Evolutionary conservation across 1,140 invertebrate species (phyloP), one percentile per base, ranked within the genome.

Genomic region (Papilio xuthus): DNA sequence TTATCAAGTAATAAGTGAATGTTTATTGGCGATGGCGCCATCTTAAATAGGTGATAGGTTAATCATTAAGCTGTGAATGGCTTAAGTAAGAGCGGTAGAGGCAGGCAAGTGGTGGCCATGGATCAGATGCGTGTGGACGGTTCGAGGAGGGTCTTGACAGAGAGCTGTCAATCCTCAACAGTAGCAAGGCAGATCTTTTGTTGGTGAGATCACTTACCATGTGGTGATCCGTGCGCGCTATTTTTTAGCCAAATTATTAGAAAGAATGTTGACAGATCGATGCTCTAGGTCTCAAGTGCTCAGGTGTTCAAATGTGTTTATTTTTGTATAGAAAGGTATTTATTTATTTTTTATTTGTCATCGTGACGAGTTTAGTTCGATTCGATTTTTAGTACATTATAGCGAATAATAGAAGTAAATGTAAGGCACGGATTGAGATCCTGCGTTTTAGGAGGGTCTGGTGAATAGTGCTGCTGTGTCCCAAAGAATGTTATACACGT

Each of bases 291-390:
- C 88, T 89, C 87, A 85, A 84, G 83, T 86, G 87, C 88, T 90
- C 88, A 88, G 85, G 90, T 92, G 60, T 67, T 67, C 60, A 67
- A 67, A 67, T 67, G 60, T 67, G 60, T 89, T 88, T 89, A 92
- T 92, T 93, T 93, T 92, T 93, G 90, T 93, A 93, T 91, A 92
- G 92, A 92, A 85, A 88, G 87, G 89, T 93, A 93, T 93, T 93
- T 93, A 92, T 93, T 93, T 92, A 93, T 92, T 93, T 90, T 87
- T 76, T 76, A 47, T 67, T 67, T 87, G 81, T 85, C 80, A 82
- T 86, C 79, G 84, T 86, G 86, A 87, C 83, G 50, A 80, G 72
- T 83, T 87, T 91, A 89, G 88, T 90, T 92, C 87, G 81, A 90
- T 89, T 89, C 78, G 77, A 82, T 73, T 87, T 85, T 77, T 92